Base-by-base conservation (phyloP, 2,888 invertebrate species). In the Lithophane semibrunnea region DNA sequence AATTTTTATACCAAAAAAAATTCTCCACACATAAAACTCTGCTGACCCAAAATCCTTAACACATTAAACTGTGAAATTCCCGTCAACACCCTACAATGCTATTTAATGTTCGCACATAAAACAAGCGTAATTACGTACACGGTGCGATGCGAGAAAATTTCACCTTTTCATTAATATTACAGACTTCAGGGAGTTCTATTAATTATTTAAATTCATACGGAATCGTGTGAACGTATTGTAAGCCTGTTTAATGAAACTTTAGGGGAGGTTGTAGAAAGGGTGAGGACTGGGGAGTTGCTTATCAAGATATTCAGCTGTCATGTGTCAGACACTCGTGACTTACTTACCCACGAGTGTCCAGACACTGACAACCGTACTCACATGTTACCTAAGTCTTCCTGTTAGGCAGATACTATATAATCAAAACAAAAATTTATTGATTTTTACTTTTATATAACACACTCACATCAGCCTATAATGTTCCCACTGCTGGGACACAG, bases 161-260 rank as follows among this genome's bases (percentile, higher is more conserved):
- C 90, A 91, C 90, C 88, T 91, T 87, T 87, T 84, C 90, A 88
- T 89, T 86, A 85, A 89, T 88, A 87, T 82, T 70, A 83, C 82
- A 85, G 73, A 77, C 86, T 88, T 88, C 61, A 69, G 79, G 60
- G 79, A 65, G 78, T 80, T 72, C 56, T 83, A 90, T 90, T 90
- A 88, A 87, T 90, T 89, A 90, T 89, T 89, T 84, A 89, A 89
- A 88, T 88, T 86, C 68, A 68, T 82, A 86, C 68, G 58, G 79
- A 84, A 84, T 66, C 66, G 66, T 71, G 84, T 44, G 49, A 58
- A 79, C 79, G 70, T 80, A 84, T 79, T 70, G 79, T 80, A 54
- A 73, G 68, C 68, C 69, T 70, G 80, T 56, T 84, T 69, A 69
- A 84, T 79, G 47, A 70, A 58, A 84, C n/a, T 71, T 79, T 79